Percentiles rank a stretch among this genome's conserved stretches.
phyloP scores from a whole-genome alignment of 2,888 invertebrate genomes.

The Frankliniella intonsa region DNA sequence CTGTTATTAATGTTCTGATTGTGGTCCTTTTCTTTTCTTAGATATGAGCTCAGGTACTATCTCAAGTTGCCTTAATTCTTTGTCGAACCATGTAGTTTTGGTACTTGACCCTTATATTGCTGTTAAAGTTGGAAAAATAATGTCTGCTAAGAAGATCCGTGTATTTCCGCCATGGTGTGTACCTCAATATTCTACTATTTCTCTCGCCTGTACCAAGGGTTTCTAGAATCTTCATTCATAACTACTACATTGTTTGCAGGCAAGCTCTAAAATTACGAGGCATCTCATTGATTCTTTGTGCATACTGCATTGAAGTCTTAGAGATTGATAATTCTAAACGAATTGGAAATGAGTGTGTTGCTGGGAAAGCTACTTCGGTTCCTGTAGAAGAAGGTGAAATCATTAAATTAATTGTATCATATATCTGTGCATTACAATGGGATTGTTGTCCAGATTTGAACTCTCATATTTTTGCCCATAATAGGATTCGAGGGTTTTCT shows the following conservation, averaged over 20 bases:
- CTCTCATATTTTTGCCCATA: neutral
- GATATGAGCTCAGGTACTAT: neutral
- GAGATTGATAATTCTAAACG: neutral
- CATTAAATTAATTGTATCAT: neutral
- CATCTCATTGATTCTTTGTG: neutral
- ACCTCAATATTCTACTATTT: neutral
- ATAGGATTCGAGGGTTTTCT: neutral
- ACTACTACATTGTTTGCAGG: neutral
- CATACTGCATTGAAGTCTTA: neutral
- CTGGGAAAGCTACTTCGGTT: neutral
- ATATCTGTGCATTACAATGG: neutral
- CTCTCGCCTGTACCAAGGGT: neutral
- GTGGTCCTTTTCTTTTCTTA: neutral
- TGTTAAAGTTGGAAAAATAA: neutral
- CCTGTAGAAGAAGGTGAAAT: neutral
- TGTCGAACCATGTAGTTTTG: neutral
- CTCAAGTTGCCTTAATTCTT: neutral
- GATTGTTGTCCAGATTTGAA: neutral
- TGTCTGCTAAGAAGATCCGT: neutral
- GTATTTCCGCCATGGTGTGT: slow-evolving; percentile 7
- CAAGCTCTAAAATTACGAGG: neutral
- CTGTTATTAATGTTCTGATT: too few species aligned
- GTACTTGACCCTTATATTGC: neutral
- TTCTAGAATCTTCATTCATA: neutral
- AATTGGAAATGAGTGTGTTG: neutral